Percentiles rank a stretch among this genome's conserved stretches.
These are phyloP conservation scores for Grallaria varia DNA, from an alignment of 2,113 vertebrate genomes.

Conservation along the genomic window DNA sequence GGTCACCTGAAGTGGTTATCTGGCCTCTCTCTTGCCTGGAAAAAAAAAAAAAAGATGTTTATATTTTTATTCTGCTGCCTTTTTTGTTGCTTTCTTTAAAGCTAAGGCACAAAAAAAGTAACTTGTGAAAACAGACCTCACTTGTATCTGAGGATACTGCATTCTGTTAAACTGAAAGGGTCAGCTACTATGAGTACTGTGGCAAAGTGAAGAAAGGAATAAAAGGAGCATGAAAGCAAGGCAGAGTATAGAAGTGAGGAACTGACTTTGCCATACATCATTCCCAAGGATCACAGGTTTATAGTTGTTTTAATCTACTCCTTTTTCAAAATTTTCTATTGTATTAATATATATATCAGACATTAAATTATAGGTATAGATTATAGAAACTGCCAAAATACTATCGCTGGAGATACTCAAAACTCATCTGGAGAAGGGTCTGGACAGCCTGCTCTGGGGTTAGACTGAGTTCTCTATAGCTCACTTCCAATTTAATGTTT, in stretches of 20 bases:
- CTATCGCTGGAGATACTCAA: not conserved
- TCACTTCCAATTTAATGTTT: not conserved
- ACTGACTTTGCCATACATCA: not conserved
- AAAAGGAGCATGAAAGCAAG: not conserved
- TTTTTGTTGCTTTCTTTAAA: not conserved
- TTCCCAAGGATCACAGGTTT: not conserved
- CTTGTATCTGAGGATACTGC: not conserved
- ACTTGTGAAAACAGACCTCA: not conserved
- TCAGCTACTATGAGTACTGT: not conserved
- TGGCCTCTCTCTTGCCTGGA: not conserved
- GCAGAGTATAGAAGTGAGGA: not conserved
- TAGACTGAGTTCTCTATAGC: not conserved
- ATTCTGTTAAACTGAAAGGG: not conserved
- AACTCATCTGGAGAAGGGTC: not conserved
- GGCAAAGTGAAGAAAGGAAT: not conserved
- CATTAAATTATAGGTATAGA: not conserved
- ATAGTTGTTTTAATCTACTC: not conserved
- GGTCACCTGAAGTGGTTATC: not conserved
- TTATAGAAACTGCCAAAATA: not conserved
- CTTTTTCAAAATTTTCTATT: not conserved
- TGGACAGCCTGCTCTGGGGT: not conserved
- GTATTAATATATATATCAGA: not conserved
- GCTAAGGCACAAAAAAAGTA: not conserved
- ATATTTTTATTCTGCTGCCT: not conserved
- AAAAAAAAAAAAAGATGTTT: not conserved